Base-by-base conservation (phyloP, 1,140 invertebrate species). In the Halesus radiatus region DNA sequence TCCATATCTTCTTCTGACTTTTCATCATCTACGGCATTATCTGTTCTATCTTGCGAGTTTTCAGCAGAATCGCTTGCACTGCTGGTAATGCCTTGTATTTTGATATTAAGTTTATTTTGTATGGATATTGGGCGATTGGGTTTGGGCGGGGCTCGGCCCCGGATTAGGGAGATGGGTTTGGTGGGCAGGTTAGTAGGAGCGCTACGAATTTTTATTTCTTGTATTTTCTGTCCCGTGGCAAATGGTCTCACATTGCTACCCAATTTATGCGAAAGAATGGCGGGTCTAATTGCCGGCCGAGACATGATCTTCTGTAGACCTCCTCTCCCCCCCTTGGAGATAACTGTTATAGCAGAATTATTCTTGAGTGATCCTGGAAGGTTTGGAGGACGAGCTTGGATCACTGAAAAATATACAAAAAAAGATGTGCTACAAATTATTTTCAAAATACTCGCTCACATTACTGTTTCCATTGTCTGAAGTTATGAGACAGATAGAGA, bases 331-430 rank as follows among this genome's bases (percentile, higher is more conserved):
- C 74, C 87, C 85, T 93, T 93, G 22, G 93, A 93, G 79, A 92
- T 92, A 29, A 93, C 92, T 26, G 93, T 92, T 45, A 94, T 92
- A 3, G 93, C 92, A 8, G 93, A 92, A 83, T 93, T 93, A 83
- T 92, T 93, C 84, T 93, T 93, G 50, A 94, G 87, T 0, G 92
- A 91, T 29, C 92, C 91, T 0, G 92, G 90, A 78, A 93, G 91
- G 50, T 90, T 86, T 60, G 86, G 86, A 6, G 88, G 85, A 8
- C 90, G 87, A 62, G 85, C 86, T 3, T 89, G 87, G 84, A 82
- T 74, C 85, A 81, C 68, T 75, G 54, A 60, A 72, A 79, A 76
- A 64, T n/a, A 72, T 15, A 72, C 8, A 45, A 45, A 45, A 45
- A 45, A 45, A 45, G 8, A 45, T 45, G 10, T 45, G 10, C 3